A percentile compares a stretch with the other conserved stretches of the same genome.
phyloP scores from a whole-genome alignment of 2,888 invertebrate species.

The Anarsia innoxiella region DNA sequence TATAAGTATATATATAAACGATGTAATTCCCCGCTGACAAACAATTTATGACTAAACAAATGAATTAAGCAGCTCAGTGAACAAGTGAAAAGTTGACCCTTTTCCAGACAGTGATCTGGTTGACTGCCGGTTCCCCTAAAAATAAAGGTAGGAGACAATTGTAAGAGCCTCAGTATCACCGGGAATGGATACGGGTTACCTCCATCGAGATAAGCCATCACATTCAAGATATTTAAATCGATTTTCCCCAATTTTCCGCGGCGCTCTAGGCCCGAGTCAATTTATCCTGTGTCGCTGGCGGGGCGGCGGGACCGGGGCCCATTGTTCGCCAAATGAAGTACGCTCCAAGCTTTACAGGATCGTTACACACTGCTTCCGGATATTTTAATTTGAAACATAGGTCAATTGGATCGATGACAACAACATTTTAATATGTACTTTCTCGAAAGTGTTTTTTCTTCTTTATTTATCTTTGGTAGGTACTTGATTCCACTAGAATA shows the following conservation, averaged over 20 bases:
- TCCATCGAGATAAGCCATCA: slow-evolving; percentile 66
- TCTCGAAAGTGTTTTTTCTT: too few species aligned
- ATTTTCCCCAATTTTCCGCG: slow-evolving; percentile 73
- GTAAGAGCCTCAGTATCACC: slow-evolving; percentile 18
- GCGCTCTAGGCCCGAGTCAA: slow-evolving; percentile 63
- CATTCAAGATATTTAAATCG: slow-evolving; percentile 74
- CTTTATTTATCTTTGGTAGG: too few species aligned
- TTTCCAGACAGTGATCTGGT: too few species aligned
- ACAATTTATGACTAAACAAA: too few species aligned
- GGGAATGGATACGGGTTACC: slow-evolving; percentile 37
- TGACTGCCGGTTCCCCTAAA: neutral
- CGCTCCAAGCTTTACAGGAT: slow-evolving; percentile 51
- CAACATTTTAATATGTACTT: too few species aligned
- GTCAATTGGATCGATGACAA: slow-evolving; percentile 1
- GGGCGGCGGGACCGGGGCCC: slow-evolving; percentile 54
- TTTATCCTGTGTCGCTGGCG: slow-evolving; percentile 64
- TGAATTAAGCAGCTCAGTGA: too few species aligned
- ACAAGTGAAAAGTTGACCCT: neutral
- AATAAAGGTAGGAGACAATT: slow-evolving; percentile 4
- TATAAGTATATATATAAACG: too few species aligned
- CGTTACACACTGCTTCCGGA: slow-evolving; percentile 52
- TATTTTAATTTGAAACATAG: slow-evolving; percentile 12
- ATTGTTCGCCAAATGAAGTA: slow-evolving; percentile 73
- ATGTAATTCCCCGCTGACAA: too few species aligned
- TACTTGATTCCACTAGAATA: too few species aligned